Evolutionary conservation across 2,113 vertebrate species (phyloP), one percentile per base, ranked within the genome.

Genomic region (Actenoides lindsayi): DNA sequence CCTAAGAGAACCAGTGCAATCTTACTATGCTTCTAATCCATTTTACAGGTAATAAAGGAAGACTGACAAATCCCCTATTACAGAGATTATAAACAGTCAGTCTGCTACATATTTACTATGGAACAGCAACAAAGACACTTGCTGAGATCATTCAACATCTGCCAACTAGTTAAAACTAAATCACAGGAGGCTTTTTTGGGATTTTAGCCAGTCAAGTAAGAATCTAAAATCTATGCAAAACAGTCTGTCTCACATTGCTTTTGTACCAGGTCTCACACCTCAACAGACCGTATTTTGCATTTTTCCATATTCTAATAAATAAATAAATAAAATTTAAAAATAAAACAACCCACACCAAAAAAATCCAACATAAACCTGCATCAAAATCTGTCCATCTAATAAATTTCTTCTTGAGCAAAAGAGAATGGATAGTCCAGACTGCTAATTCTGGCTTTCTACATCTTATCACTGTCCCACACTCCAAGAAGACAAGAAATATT

Each of bases 81-180:
- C 24, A 71, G 79, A 90, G 81, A 97, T 93, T 89, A 96, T 83
- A 83, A 97, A 91, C 79, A 96, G 71, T 77, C 90, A 70, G 46
- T 60, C 89, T 95, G 91, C 84, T 90, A 89, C 87, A 73, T 94
- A 95, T 96, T 97, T 96, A 93, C 92, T 69, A 90, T 31, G 54
- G 68, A 94, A 90, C 60, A 93, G 77, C 93, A 96, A 96, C 95
- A 96, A 94, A 95, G 94, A 92, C 94, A 95, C 84, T 97, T 94
- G 90, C 91, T 77, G 82, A 96, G 60, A 86, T 95, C 74, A 95
- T 96, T 96, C 95, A 96, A 85, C 89, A 96, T 94, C 93, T 97
- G 96, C 70, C 91, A 94, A 41, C 83, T 50, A 84, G 86, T 86
- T 94, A 84, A 71, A 95, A 95, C 86, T 75, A 94, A 97, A 84